phyloP scores from a whole-genome alignment of 2,888 invertebrate species.

The Callimorpha dominula region DNA sequence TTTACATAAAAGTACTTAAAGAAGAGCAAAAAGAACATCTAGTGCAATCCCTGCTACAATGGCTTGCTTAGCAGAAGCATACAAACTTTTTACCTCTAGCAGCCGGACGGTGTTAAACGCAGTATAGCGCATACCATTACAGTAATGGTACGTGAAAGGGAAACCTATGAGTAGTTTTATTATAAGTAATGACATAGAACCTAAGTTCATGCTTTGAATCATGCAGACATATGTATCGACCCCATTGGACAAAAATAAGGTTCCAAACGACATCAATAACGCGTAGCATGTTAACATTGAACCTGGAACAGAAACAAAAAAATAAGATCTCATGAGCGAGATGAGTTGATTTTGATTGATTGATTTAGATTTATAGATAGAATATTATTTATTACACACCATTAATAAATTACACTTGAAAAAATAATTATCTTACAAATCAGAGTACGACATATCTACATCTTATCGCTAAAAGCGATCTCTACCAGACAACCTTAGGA shows the following conservation, averaged over 20 bases:
- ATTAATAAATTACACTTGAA: too few species aligned
- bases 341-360: neutral
- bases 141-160: conserved; percentile 74
- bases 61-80: conserved; percentile 56
- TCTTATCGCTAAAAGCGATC: too few species aligned
- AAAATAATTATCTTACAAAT: too few species aligned
- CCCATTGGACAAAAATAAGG: conserved; percentile 72
- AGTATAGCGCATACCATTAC: conserved; percentile 70
- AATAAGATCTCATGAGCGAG: neutral
- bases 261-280: conserved; percentile 59
- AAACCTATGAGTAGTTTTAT: conserved; percentile 65
- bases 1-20: conserved; percentile 40
- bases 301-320: conserved; percentile 60
- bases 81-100: conserved; percentile 59
- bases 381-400: too few species aligned
- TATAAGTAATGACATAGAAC: conserved; percentile 48
- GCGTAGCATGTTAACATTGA: conserved; percentile 59
- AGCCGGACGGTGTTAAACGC: conserved; percentile 65
- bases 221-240: conserved; percentile 71
- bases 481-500: too few species aligned
- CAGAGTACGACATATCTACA: too few species aligned
- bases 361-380: too few species aligned
- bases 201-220: conserved; percentile 72
- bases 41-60: conserved; percentile 47
- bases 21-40: conserved; percentile 57